phyloP scores from a whole-genome alignment of 30 jellyfish, hydroid and myxozoan species.

The Aurelia aurita complex sp. Pacific region DNA sequence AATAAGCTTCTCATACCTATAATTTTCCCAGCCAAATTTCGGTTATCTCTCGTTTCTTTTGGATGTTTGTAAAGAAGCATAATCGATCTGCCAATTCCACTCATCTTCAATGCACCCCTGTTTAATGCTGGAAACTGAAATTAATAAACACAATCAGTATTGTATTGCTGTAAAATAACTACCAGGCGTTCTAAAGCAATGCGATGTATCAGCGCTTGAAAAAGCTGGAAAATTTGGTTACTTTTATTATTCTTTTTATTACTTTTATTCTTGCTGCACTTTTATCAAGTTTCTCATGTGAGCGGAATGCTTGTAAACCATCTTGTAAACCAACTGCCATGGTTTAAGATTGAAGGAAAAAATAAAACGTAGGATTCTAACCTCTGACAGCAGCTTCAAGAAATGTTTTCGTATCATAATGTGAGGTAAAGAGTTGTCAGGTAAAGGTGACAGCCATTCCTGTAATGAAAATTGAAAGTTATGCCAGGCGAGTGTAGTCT shows the following conservation, averaged over 20 bases:
- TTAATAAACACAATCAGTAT: neutral
- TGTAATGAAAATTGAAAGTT: neutral
- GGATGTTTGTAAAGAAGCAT: conserved; percentile 97
- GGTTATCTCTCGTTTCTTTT: conserved; percentile 80
- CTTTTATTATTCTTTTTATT: no score
- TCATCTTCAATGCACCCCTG: conserved; percentile 86
- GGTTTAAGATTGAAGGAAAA: no score
- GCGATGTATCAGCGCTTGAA: no score
- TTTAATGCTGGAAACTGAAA: conserved; percentile 94
- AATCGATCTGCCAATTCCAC: conserved; percentile 98
- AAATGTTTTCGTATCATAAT: conserved; percentile 78
- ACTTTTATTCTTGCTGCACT: no score
- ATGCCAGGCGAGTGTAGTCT: no score
- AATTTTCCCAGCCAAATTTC: conserved; percentile 87
- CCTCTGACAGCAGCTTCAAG: conserved; percentile 82
- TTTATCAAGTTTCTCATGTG: no score
- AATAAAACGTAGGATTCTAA: neutral
- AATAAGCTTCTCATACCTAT: conserved; percentile 62
- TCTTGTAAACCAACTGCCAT: no score
- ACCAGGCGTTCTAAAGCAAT: no score
- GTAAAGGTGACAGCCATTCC: conserved; percentile 98
- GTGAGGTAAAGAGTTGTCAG: conserved; percentile 97
- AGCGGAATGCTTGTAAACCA: no score
- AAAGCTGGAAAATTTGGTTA: no score
- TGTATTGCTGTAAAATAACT: no score